phyloP scores from a whole-genome alignment of 2,113 vertebrate genomes.

The Colistium nudipinnis region DNA sequence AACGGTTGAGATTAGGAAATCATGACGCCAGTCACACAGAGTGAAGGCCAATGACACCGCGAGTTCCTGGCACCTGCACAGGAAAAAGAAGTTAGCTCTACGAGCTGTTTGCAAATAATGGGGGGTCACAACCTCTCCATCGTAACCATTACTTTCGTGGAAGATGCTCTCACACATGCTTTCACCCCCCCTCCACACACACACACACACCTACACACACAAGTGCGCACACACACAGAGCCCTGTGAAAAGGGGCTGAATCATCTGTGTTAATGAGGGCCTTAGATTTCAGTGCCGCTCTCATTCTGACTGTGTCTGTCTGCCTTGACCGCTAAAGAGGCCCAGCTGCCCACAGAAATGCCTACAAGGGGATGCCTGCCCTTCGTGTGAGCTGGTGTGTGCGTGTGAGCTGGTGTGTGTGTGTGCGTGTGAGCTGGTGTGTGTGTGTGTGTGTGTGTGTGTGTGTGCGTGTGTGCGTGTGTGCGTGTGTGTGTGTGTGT shows the following conservation, averaged over 20 bases:
- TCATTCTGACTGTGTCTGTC: conserved; percentile 65
- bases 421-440: too few species aligned
- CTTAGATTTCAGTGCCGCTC: conserved; percentile 60
- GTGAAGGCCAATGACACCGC: conserved; percentile 10
- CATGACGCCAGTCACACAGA: conserved; percentile 10
- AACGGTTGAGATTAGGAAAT: conserved; percentile 31
- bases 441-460: too few species aligned
- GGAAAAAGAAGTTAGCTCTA: conserved; percentile 37
- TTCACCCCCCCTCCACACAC: neutral
- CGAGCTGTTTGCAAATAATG: conserved; percentile 31
- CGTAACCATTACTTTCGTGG: conserved; percentile 15
- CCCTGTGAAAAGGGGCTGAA: conserved; percentile 64
- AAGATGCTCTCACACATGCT: conserved; percentile 21
- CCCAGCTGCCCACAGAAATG: conserved; percentile 68
- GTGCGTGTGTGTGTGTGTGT: too few species aligned
- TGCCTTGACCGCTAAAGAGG: conserved; percentile 69
- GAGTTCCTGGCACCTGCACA: conserved; percentile 19
- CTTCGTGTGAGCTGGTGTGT: conserved; percentile 28
- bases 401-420: conserved; percentile 15
- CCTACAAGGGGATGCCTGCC: conserved; percentile 57
- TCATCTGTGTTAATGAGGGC: conserved; percentile 72
- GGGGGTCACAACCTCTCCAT: conserved; percentile 54
- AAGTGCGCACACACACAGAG: conserved; percentile 10
- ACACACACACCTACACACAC: conserved; percentile 8
- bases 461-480: too few species aligned